These are phyloP conservation scores for Hippocampus mohnikei DNA, from an alignment of 2,113 vertebrate genomes.

Conservation along the genomic window DNA sequence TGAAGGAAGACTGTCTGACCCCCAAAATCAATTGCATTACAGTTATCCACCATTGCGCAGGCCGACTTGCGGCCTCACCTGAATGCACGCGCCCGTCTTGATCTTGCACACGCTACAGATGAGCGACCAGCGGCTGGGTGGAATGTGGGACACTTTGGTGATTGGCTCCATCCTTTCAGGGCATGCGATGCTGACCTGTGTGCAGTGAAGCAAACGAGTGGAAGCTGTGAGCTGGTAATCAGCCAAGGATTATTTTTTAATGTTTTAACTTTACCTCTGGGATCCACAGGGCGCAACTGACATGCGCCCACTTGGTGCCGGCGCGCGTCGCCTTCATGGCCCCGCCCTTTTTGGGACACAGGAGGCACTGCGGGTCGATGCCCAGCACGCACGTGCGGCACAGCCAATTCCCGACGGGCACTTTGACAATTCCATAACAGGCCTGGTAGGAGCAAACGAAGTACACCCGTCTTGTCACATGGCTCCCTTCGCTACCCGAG, in stretches of 20 bases:
- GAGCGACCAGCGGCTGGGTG: slow-evolving; percentile 94
- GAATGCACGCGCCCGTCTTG: slow-evolving; percentile 97
- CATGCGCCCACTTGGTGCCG: slow-evolving; percentile 95
- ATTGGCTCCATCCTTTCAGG: slow-evolving; percentile 98
- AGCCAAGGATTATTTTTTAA: not conserved
- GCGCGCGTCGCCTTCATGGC: slow-evolving; percentile 96
- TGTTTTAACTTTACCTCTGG: slow-evolving; percentile 80
- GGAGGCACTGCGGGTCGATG: slow-evolving; percentile 88
- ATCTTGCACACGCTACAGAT: slow-evolving; percentile 95
- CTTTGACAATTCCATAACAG: slow-evolving; percentile 95
- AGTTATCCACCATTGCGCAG: too few relatives aligned
- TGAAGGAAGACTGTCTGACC: too few relatives aligned
- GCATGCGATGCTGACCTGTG: slow-evolving; percentile 95
- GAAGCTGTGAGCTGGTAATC: not conserved
- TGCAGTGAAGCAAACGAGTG: slow-evolving; percentile 39
- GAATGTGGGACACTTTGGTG: slow-evolving; percentile 96
- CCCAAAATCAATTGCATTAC: too few relatives aligned
- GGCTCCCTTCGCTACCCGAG: too few relatives aligned
- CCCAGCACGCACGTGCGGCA: slow-evolving; percentile 92
- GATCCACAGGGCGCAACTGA: slow-evolving; percentile 98
- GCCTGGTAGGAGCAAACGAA: slow-evolving; percentile 69
- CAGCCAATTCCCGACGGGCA: slow-evolving; percentile 96
- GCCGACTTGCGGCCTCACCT: slow-evolving; percentile 68
- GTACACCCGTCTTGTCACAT: not conserved
- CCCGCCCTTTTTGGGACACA: slow-evolving; percentile 93